phyloP scores from a whole-genome alignment of 2,888 invertebrate species.

The Drosophila aldrichi region DNA sequence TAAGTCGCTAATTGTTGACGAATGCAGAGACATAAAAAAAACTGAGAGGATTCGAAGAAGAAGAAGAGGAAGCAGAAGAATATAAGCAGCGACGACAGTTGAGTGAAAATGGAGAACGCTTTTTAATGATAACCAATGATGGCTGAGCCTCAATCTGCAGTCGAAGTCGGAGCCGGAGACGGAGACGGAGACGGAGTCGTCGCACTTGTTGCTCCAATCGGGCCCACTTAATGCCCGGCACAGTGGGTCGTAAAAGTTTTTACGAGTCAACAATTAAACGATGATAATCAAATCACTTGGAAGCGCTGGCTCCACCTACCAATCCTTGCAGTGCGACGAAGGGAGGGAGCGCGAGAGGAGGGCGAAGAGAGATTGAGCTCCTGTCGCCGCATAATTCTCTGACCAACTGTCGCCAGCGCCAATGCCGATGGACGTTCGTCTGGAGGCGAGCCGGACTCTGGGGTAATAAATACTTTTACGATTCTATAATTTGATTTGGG shows the following conservation, averaged over 20 bases:
- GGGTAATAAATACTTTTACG: conserved; percentile 83
- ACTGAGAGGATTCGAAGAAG: neutral
- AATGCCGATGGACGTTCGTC: conserved; percentile 36
- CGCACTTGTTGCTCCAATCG: conserved; percentile 74
- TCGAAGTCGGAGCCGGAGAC: no score
- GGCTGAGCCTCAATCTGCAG: conserved; percentile 7
- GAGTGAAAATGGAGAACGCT: conserved; percentile 66
- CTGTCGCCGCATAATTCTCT: conserved; percentile 63
- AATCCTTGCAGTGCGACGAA: neutral
- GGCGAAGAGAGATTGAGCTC: conserved; percentile 32
- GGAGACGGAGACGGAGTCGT: neutral
- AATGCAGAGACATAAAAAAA: conserved; percentile 62
- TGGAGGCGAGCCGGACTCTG: conserved; percentile 22
- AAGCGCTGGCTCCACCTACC: conserved; percentile 37
- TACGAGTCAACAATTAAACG: conserved; percentile 84
- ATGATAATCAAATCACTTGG: conserved; percentile 83
- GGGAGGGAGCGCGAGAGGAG: neutral
- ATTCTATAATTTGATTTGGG: conserved; percentile 84
- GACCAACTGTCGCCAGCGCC: conserved; percentile 42
- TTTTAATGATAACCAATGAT: conserved; percentile 59
- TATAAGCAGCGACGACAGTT: conserved; percentile 41
- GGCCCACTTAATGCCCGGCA: conserved; percentile 61
- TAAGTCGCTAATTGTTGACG: conserved; percentile 63
- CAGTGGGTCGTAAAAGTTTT: conserved; percentile 80
- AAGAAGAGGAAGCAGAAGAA: neutral